Base-by-base conservation (phyloP, 2,888 invertebrate genomes). In the Drosophila koepferae region DNA sequence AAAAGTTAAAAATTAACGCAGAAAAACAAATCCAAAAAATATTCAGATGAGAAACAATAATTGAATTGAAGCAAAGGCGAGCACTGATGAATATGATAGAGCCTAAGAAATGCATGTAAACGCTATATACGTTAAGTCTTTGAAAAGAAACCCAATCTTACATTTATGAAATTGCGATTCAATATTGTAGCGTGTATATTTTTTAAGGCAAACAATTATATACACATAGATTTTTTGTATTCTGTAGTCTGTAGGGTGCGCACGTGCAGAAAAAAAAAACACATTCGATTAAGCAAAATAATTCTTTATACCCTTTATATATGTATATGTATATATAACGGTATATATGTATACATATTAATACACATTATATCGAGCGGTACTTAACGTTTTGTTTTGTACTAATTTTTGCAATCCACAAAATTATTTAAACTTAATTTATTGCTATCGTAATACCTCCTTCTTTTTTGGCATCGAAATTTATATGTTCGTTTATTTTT, bases 181-280 rank as follows among this genome's bases (percentile, higher is more conserved):
- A 59, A 54, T 68, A 67, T 61, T 68, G 78, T 72, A 79, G 72
- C 48, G 51, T 81, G 61, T 73, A 77, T 61, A 76, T 49, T 49
- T 31, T 34, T 18, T 65, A 61, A 58, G 56, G 53, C 23, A 40
- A 64, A 36, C 36, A 60, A 63, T 61, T 67, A 63, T 63, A 85
- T 83, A 79, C 74, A 77, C 63, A 65, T 44, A 65, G 70, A 28
- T 49, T 80, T 80, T 85, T 81, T 80, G 81, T 88, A 84, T 80
- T 86, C 78, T 54, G 72, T 83, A 88, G 86, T 70, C 53, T 74
- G 44, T 79, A 88, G 79, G 58, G 51, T 68, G 81, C 72, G 83
- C 84, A 81, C 81, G 73, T 71, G 81, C 66, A 49, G 44, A 63
- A 34, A 38, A 38, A 46, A 55, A 41, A 58, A 56, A 40, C 28